These are phyloP conservation scores for Caenorhabditis sp. DNA, from an alignment of 2,888 invertebrate genomes.

Conservation along the genomic window DNA sequence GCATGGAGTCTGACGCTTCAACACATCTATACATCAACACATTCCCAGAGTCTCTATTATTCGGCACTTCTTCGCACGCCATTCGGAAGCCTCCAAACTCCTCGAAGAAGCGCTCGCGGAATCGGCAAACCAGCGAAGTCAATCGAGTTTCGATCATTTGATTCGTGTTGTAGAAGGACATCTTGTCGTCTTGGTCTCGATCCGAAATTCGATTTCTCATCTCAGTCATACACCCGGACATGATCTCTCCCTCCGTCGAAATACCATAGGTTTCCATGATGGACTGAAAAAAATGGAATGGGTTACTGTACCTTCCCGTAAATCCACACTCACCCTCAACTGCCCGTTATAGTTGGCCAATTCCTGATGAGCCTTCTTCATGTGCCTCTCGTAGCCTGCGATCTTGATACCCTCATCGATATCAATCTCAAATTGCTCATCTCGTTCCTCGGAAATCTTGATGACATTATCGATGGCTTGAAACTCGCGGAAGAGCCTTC, in stretches of 20 bases:
- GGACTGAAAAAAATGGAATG: conserved; percentile 60
- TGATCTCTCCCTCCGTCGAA: conserved; percentile 78
- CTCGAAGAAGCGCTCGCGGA: conserved; percentile 63
- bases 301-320: too few species aligned
- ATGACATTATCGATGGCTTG: conserved; percentile 72
- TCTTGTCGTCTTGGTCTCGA: conserved; percentile 78
- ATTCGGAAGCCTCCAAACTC: conserved; percentile 38
- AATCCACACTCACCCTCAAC: conserved; percentile 59
- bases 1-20: conserved; percentile 49
- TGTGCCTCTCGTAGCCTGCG: conserved; percentile 56
- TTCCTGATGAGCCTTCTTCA: conserved; percentile 44
- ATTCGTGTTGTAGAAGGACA: conserved; percentile 79
- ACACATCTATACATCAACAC: conserved; percentile 54
- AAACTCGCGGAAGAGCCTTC: conserved; percentile 78
- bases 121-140: conserved; percentile 34
- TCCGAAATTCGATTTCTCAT: conserved; percentile 79
- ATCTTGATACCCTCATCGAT: conserved; percentile 50
- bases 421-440: conserved; percentile 54
- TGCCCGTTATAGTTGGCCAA: conserved; percentile 69
- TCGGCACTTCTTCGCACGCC: background rate
- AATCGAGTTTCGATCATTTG: conserved; percentile 79
- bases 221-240: conserved; percentile 76
- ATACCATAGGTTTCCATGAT: conserved; percentile 80
- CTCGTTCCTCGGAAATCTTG: conserved; percentile 66
- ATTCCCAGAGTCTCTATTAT: conserved; percentile 15